phyloP scores from a whole-genome alignment of 2,888 invertebrate genomes.

The Baronia brevicornis region DNA sequence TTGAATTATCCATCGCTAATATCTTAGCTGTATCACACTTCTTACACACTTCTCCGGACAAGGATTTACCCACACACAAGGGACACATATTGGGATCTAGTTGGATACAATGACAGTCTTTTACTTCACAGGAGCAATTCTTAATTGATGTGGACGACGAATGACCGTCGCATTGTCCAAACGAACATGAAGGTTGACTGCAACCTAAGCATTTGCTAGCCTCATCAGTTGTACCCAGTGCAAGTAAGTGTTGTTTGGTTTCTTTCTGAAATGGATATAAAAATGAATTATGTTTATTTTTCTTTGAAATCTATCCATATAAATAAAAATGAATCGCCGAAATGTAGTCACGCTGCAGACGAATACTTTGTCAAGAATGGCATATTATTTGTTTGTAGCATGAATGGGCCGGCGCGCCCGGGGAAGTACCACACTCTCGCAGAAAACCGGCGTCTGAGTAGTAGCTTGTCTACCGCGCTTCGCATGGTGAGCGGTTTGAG shows the following conservation, averaged over 20 bases:
- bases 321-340: no score
- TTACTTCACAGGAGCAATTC: constrained; percentile 29
- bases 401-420: no score
- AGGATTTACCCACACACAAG: constrained; percentile 32
- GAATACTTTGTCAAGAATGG: no score
- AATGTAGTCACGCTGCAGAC: no score
- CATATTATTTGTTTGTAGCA: no score
- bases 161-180: constrained; percentile 58
- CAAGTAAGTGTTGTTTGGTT: constrained; percentile 45
- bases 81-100: constrained; percentile 33
- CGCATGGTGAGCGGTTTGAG: no score
- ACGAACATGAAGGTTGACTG: constrained; percentile 43
- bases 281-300: background rate
- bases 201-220: constrained; percentile 41
- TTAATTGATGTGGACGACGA: constrained; percentile 26
- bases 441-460: no score
- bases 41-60: constrained; percentile 52
- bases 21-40: constrained; percentile 61
- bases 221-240: constrained; percentile 34
- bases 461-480: no score
- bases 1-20: constrained; percentile 82
- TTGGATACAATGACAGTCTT: constrained; percentile 36
- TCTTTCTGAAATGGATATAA: constrained; percentile 49
- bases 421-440: no score
- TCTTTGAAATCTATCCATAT: constrained; percentile 7